phyloP scores from a whole-genome alignment of 2,797 vertebrate genomes.

The Poeciliopsis turneri region DNA sequence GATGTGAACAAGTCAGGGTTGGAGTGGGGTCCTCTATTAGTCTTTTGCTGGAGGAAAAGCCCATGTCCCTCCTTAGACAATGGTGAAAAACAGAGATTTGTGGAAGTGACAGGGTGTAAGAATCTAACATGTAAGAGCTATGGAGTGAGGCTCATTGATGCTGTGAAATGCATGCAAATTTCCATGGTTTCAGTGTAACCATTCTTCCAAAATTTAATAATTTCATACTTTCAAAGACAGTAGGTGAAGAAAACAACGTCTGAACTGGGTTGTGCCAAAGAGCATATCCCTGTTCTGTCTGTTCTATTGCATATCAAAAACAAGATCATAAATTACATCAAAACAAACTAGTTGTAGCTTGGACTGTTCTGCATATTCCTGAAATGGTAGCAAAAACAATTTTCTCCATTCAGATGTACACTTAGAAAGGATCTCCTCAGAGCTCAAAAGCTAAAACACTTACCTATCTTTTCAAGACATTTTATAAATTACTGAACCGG shows the following conservation, averaged over 20 bases:
- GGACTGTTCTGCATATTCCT: background rate
- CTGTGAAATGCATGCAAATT: background rate
- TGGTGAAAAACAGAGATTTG: background rate
- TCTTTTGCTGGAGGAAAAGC: background rate
- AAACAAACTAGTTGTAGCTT: background rate
- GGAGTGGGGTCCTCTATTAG: background rate
- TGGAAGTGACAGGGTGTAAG: background rate
- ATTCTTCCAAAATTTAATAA: background rate
- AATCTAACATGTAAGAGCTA: background rate
- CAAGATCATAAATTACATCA: background rate
- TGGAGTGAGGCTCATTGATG: background rate
- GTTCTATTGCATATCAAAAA: background rate
- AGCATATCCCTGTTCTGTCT: background rate
- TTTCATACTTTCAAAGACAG: background rate
- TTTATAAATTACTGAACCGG: background rate
- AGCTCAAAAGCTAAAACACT: background rate
- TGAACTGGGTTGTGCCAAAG: background rate
- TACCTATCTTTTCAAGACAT: background rate
- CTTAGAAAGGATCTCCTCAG: background rate
- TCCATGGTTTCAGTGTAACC: background rate
- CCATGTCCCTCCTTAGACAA: background rate
- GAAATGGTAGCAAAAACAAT: background rate
- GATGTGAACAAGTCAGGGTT: background rate
- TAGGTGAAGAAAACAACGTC: background rate
- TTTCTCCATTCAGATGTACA: background rate